These are phyloP conservation scores for Cossypha polioptera DNA, from an alignment of 2,797 vertebrate genomes.

Conservation along the genomic window DNA sequence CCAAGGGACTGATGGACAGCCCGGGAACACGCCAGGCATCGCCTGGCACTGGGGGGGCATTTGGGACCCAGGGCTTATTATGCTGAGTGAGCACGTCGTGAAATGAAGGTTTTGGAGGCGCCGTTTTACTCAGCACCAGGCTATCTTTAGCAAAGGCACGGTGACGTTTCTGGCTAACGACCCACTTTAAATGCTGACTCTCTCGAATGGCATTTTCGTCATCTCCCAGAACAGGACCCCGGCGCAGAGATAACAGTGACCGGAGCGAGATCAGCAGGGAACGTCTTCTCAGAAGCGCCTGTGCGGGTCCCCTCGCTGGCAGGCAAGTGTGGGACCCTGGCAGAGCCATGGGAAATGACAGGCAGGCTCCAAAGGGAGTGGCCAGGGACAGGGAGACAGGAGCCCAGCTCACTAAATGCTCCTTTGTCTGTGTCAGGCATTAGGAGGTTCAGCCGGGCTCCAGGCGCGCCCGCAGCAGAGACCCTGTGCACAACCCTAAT, in stretches of 20 bases:
- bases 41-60: not conserved
- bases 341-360: not conserved
- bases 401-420: not conserved
- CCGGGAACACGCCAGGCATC: not conserved
- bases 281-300: not conserved
- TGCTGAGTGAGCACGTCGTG: slow-evolving; percentile 27
- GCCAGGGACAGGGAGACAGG: not conserved
- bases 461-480: not conserved
- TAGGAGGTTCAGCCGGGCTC: not conserved
- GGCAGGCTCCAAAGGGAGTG: not conserved
- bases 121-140: slow-evolving; percentile 61
- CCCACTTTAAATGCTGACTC: slow-evolving; percentile 62
- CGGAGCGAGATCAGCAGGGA: not conserved
- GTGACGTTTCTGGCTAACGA: not conserved
- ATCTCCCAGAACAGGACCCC: slow-evolving; percentile 24
- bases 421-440: not conserved
- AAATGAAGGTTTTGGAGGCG: slow-evolving; percentile 42
- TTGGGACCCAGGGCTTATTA: not conserved
- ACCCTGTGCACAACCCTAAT: not conserved
- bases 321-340: accelerated
- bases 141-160: slow-evolving; percentile 61
- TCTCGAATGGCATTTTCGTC: slow-evolving; percentile 8
- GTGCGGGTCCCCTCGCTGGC: accelerated
- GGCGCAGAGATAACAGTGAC: not conserved
- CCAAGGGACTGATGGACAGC: not conserved